Base-by-base conservation (phyloP, 1,140 invertebrate genomes). In the Sycophila sp. region DNA sequence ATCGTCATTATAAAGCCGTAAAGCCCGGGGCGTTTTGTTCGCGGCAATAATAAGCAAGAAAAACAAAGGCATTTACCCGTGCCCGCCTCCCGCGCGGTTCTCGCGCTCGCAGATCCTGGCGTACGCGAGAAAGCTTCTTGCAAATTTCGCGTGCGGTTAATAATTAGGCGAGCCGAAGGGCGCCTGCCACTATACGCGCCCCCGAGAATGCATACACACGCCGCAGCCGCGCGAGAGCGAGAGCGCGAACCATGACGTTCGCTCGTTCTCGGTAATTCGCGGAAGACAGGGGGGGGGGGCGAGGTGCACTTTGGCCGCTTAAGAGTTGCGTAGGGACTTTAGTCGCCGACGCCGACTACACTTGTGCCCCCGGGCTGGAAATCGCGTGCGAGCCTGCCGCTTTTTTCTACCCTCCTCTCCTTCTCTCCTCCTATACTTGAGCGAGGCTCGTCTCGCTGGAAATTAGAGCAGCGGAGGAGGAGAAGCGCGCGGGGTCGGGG, bases 1-100 rank as follows among this genome's bases (percentile, higher is more conserved):
- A 26, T 58, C 38, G 53, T 11, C 49, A 68, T 68, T 59, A 59
- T 59, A 68, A 68, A 26, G 40, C 17, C 55, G 22, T 68, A 59
- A 59, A 59, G 30, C 28, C 24, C n/a, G 24, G 10, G 36, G 38
- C 4, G 26, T 62, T 45, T 53, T 51, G 17, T 42, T 51, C 1
- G 32, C 62, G 38, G 10, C 10, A 15, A 6, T 49, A 49, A 49
- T 47, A 63, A 32, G 17, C n/a, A 66, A 42, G 13, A 32, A 56
- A 42, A 66, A 30, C 24, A 53, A 55, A 55, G 6, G 63, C 32
- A 55, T 66, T n/a, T 40, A 55, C 63, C 53, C 17, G 63, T 42
- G 4, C 26, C 17, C 17, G 36, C 49, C 5, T 19, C 51, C 34
- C 34, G n/a, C 34, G n/a, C n/a, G n/a, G n/a, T 40, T 10, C 38